These are phyloP conservation scores for Nephotettix cincticeps DNA, from an alignment of 1,140 invertebrate species.

Conservation along the genomic window DNA sequence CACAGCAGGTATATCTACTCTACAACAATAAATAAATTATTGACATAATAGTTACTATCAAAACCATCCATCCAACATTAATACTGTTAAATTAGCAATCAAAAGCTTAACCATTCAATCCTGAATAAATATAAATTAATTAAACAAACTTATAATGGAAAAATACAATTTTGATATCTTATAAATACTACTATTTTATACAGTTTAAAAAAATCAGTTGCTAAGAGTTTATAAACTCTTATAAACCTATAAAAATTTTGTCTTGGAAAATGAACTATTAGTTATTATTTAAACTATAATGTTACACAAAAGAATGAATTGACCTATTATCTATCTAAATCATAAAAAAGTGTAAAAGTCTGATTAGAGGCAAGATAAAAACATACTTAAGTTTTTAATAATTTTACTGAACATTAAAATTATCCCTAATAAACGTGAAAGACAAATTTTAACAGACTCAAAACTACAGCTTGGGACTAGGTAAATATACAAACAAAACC, in stretches of 20 bases:
- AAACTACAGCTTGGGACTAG: too few relatives aligned
- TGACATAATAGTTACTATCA: not conserved
- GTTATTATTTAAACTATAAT: not conserved
- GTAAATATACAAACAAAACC: not conserved
- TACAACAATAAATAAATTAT: slow-evolving; percentile 12
- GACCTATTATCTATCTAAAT: not conserved
- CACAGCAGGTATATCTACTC: not conserved
- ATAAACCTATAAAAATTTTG: not conserved
- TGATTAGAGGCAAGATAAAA: not conserved
- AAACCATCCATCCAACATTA: not conserved
- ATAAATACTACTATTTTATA: not conserved
- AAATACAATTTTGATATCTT: not conserved
- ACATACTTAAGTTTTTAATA: not conserved
- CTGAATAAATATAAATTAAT: too few relatives aligned
- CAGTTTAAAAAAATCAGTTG: not conserved
- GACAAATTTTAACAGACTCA: too few relatives aligned
- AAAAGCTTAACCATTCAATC: too few relatives aligned
- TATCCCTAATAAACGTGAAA: too few relatives aligned
- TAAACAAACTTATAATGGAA: too few relatives aligned
- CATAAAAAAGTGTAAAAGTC: not conserved
- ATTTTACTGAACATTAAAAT: not conserved
- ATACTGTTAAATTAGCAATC: slow-evolving; percentile 3
- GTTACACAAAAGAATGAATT: not conserved
- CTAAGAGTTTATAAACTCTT: not conserved
- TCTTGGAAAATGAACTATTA: not conserved